phyloP scores from a whole-genome alignment of 2,888 invertebrate genomes.

The Rhagium mordax region DNA sequence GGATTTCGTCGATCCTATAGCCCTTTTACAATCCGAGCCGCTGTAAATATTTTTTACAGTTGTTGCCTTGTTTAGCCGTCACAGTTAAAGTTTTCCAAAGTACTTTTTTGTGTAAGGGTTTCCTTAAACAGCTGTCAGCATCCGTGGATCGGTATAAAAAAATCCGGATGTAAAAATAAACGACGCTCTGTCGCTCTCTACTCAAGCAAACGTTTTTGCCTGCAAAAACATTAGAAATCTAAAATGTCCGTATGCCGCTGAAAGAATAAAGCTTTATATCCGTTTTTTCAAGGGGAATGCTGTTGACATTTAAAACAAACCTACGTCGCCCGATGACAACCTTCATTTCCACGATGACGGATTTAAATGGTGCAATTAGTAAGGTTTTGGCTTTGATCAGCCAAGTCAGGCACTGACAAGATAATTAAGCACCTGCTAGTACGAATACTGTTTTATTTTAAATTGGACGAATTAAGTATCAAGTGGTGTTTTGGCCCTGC shows the following conservation, averaged over 20 bases:
- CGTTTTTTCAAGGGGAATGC: slow-evolving; percentile 18
- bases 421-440: slow-evolving; percentile 23
- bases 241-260: slow-evolving; percentile 21
- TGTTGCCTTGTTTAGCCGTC: slow-evolving; percentile 5
- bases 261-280: slow-evolving; percentile 22
- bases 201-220: slow-evolving; percentile 23
- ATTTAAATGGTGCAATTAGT: slow-evolving; percentile 25
- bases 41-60: slow-evolving; percentile 24
- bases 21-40: slow-evolving; percentile 14
- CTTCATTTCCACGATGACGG: slow-evolving; percentile 31
- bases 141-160: neutral
- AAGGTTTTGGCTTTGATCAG: slow-evolving; percentile 25
- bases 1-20: slow-evolving; percentile 9
- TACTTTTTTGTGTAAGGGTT: slow-evolving; percentile 27
- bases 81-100: slow-evolving; percentile 22
- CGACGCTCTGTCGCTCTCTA: neutral
- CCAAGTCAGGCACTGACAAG: slow-evolving; percentile 22
- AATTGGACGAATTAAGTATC: slow-evolving; percentile 5
- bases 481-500: neutral
- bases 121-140: slow-evolving; percentile 36
- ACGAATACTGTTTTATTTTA: slow-evolving; percentile 12
- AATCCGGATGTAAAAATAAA: slow-evolving; percentile 35
- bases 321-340: slow-evolving; percentile 34
- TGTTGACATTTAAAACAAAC: slow-evolving; percentile 37
- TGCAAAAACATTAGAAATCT: slow-evolving; percentile 36